Evolutionary conservation across 1,140 invertebrate genomes (phyloP).

Genomic region (Cherax destructor): DNA sequence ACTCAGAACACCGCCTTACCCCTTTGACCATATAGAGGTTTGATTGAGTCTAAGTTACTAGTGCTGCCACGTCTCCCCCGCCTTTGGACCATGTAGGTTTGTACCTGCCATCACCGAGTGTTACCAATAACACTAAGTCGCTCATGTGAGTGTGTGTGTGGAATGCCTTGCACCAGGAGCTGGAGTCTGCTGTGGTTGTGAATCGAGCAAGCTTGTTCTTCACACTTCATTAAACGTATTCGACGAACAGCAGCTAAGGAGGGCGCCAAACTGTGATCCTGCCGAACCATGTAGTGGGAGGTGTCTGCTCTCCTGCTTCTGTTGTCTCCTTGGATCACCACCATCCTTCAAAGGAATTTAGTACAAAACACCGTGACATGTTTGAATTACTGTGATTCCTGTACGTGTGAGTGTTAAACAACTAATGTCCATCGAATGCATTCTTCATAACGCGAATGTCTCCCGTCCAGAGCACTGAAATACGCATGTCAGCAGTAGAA

Average conservation of each 20-base stretch:
- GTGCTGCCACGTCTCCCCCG: constrained; percentile 35
- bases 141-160: background rate
- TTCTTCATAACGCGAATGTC: background rate
- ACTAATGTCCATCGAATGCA: background rate
- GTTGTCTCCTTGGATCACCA: background rate
- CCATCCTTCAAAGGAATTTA: constrained; percentile 1
- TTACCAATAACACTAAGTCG: background rate
- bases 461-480: background rate
- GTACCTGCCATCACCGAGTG: constrained; percentile 4
- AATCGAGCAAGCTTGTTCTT: background rate
- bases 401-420: background rate
- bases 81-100: constrained; percentile 13
- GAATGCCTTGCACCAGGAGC: background rate
- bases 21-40: constrained; percentile 71
- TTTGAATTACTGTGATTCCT: background rate
- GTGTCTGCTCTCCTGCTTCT: background rate
- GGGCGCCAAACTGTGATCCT: background rate
- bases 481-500: background rate
- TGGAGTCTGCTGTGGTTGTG: background rate
- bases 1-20: constrained; percentile 69
- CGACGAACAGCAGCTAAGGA: background rate
- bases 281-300: background rate
- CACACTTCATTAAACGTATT: background rate
- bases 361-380: background rate
- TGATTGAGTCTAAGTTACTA: constrained; percentile 60